A percentile compares a stretch with the other conserved stretches of the same genome.
Conservation (phyloP, 2,797 vertebrate species). For the Etheostoma perlongum region DNA sequence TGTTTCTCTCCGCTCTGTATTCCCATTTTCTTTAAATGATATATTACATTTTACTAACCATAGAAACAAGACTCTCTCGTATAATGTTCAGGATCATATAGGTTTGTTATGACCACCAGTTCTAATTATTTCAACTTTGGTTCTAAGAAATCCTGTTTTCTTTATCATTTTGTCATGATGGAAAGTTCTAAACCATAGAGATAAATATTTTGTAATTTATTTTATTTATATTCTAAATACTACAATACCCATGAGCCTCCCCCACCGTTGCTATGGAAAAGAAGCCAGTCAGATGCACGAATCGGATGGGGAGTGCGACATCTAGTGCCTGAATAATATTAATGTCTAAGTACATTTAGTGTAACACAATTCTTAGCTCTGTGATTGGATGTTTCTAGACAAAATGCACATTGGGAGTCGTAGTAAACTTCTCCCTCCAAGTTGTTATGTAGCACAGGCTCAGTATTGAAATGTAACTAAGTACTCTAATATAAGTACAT, state of each 20-base stretch:
- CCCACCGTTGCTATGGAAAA: not conserved
- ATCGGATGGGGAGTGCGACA: no score
- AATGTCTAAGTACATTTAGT: no score
- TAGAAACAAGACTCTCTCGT: not conserved
- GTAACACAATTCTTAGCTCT: no score
- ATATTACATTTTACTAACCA: not conserved
- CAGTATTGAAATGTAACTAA: no score
- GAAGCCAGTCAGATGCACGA: no score
- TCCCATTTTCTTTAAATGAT: not conserved
- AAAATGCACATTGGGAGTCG: constrained; percentile 7
- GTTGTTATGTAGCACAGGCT: not conserved
- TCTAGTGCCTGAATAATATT: no score
- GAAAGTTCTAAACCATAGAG: not conserved
- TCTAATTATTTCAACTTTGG: not conserved
- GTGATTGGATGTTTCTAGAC: no score
- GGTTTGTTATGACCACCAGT: not conserved
- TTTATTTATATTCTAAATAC: not conserved
- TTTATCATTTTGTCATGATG: no score
- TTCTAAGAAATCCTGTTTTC: not conserved
- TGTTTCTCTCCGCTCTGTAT: no score
- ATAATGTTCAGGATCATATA: not conserved
- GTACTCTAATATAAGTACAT: no score
- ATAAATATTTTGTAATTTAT: no score
- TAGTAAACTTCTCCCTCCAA: not conserved
- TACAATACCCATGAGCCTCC: constrained; percentile 16